phyloP scores from a whole-genome alignment of 1,140 invertebrate genomes.

The Lineus longissimus region DNA sequence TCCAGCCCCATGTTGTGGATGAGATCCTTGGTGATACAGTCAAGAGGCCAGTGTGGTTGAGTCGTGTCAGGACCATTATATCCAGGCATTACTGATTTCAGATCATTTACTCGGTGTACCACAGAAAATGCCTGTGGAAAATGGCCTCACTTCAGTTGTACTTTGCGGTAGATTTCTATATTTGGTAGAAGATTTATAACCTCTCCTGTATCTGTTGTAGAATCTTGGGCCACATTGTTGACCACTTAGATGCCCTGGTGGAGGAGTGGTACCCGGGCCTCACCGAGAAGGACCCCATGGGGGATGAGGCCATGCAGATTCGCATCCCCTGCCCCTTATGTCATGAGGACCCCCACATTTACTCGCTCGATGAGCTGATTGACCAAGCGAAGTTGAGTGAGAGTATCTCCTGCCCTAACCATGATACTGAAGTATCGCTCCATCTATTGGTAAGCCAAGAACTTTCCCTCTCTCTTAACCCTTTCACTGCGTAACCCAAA shows the following conservation, averaged over 20 bases:
- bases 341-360: constrained; percentile 49
- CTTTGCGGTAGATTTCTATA: no score
- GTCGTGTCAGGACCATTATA: no score
- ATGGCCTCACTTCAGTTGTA: no score
- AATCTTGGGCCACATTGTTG: constrained; percentile 82
- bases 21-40: no score
- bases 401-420: constrained; percentile 29
- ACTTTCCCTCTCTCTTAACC: background rate
- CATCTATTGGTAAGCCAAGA: constrained; percentile 25
- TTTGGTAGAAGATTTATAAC: no score
- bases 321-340: constrained; percentile 87
- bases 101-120: no score
- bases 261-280: constrained; percentile 98
- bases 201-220: constrained; percentile 57
- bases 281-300: constrained; percentile 93
- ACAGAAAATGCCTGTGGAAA: no score
- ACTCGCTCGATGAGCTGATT: constrained; percentile 28
- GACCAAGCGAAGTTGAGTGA: constrained; percentile 20
- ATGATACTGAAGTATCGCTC: constrained; percentile 26
- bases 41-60: no score
- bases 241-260: constrained; percentile 92
- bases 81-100: no score
- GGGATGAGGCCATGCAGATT: constrained; percentile 88
- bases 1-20: no score
- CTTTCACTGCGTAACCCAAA: no score